Evolutionary conservation across 2,797 vertebrate genomes (phyloP).

Genomic region (Ispidina picta): DNA sequence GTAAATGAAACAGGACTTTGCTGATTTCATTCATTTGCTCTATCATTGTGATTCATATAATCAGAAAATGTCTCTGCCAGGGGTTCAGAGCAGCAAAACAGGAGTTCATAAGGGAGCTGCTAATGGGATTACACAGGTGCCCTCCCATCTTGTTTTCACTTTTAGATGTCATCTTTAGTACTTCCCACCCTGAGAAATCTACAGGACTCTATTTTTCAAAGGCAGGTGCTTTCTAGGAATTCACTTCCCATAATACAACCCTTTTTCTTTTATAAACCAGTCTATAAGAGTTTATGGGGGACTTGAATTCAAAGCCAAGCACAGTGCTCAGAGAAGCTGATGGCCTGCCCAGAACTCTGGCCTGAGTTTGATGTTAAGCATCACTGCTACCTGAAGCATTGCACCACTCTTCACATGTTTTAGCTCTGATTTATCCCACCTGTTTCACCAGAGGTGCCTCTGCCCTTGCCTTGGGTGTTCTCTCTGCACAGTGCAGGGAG

Average conservation of each 20-base stretch:
- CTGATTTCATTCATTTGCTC: constrained; percentile 45
- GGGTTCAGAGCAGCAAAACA: constrained; percentile 68
- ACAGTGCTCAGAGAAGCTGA: background rate
- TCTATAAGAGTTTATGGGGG: background rate
- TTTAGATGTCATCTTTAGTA: background rate
- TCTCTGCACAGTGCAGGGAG: background rate
- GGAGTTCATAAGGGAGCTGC: background rate
- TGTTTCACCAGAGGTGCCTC: background rate
- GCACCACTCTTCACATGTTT: fast-evolving
- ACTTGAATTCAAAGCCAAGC: background rate
- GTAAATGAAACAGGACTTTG: constrained; percentile 34
- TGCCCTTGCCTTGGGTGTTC: background rate
- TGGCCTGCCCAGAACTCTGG: background rate
- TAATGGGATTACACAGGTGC: constrained; percentile 64
- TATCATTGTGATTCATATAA: constrained; percentile 74
- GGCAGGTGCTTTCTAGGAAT: background rate
- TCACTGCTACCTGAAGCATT: background rate
- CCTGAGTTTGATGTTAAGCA: background rate
- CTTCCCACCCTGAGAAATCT: background rate
- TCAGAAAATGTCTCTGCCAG: constrained; percentile 34
- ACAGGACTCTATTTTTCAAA: background rate
- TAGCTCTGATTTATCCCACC: background rate
- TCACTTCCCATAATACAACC: background rate
- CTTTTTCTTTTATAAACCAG: background rate
- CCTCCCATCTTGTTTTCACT: background rate